Evolutionary conservation across 1,140 invertebrate genomes (phyloP).

Genomic region (Drosophila varians): DNA sequence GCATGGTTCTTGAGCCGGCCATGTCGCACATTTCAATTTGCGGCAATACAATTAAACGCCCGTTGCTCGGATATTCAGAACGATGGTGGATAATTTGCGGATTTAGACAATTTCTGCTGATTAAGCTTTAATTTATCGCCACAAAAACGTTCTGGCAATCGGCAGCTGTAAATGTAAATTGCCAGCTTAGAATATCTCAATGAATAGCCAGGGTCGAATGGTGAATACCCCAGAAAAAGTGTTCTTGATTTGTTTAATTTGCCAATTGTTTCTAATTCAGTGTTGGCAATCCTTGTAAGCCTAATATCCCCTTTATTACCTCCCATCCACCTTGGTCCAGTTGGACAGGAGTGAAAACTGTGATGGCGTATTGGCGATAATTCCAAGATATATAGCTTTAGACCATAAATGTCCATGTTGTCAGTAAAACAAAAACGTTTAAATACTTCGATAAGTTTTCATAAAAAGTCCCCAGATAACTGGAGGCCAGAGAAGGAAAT

Average conservation of each 20-base stretch:
- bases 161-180: constrained; percentile 64
- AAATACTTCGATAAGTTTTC: constrained; percentile 12
- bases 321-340: constrained; percentile 60
- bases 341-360: constrained; percentile 63
- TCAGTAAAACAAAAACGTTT: constrained; percentile 21
- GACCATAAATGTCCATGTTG: constrained; percentile 27
- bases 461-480: not conserved
- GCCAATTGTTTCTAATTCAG: not conserved
- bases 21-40: constrained; percentile 49
- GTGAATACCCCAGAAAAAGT: constrained; percentile 13
- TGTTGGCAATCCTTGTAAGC: not conserved
- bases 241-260: not conserved
- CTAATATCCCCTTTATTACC: constrained; percentile 6
- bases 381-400: constrained; percentile 24
- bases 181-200: constrained; percentile 25
- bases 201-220: constrained; percentile 42
- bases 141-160: constrained; percentile 25
- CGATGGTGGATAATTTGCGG: constrained; percentile 72
- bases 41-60: constrained; percentile 74
- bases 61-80: constrained; percentile 45
- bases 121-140: constrained; percentile 78
- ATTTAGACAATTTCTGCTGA: constrained; percentile 76
- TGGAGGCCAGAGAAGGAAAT: constrained; percentile 4
- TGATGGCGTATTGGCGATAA: constrained; percentile 53
- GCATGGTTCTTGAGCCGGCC: constrained; percentile 19